These are phyloP conservation scores for Diplodus puntazzo DNA, from an alignment of 2,797 vertebrate species.

Conservation along the genomic window DNA sequence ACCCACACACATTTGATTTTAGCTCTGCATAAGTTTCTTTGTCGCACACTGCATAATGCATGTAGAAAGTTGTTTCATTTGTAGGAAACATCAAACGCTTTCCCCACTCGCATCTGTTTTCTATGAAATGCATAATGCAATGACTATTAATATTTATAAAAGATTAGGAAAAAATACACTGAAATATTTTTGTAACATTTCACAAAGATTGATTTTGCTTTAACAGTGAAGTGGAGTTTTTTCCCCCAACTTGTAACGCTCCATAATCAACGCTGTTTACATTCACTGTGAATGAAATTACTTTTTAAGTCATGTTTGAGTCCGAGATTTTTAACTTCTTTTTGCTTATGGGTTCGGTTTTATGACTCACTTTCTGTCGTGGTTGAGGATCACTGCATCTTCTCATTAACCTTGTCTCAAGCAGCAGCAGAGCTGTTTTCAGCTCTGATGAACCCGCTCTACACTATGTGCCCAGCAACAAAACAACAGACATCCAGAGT, in stretches of 20 bases:
- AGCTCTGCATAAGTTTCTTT: background rate
- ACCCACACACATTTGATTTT: slow-evolving; percentile 9
- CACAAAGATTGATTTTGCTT: background rate
- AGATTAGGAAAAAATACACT: background rate
- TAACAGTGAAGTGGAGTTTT: background rate
- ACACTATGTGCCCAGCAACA: background rate
- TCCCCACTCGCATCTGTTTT: slow-evolving; percentile 6
- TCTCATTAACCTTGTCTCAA: background rate
- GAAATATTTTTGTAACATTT: background rate
- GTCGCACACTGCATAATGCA: slow-evolving; percentile 22
- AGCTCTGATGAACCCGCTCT: background rate
- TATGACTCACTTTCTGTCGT: background rate
- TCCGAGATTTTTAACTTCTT: background rate
- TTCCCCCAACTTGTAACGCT: background rate
- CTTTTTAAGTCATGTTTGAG: background rate
- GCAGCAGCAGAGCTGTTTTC: background rate
- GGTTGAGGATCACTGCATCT: background rate
- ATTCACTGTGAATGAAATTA: background rate
- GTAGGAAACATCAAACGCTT: background rate
- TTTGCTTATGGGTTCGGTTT: background rate
- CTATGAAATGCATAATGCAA: background rate
- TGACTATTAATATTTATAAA: slow-evolving; percentile 4
- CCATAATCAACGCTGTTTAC: background rate
- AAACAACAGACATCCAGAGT: background rate
- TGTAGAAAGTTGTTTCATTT: background rate